Conservation (phyloP, 2,797 vertebrate genomes). For the Ctenopoma kingsleyae region DNA sequence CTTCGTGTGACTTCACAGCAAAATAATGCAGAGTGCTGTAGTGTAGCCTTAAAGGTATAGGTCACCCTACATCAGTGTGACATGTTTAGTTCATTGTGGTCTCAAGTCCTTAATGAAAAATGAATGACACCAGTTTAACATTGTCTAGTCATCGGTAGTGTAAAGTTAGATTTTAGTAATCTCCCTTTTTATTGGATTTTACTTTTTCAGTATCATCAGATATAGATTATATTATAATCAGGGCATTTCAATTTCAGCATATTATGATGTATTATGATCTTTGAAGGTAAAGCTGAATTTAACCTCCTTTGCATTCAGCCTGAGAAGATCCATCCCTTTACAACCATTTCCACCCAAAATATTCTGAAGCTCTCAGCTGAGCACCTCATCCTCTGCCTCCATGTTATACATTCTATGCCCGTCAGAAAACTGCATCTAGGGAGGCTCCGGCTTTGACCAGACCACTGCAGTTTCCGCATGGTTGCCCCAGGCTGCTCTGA, state of each 20-base stretch:
- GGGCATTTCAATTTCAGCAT: too few relatives aligned
- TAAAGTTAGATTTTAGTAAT: constrained; percentile 2
- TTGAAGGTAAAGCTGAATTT: not conserved
- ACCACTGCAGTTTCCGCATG: constrained; percentile 77
- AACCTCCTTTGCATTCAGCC: constrained; percentile 2
- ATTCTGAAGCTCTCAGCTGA: constrained; percentile 55
- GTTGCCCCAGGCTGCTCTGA: constrained; percentile 73
- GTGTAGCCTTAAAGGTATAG: constrained; percentile 80
- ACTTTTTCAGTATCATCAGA: too few relatives aligned
- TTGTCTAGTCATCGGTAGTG: not conserved
- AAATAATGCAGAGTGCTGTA: constrained; percentile 62
- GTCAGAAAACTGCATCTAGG: constrained; percentile 68
- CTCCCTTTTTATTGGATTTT: not conserved
- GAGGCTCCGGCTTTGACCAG: constrained; percentile 71
- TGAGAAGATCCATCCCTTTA: constrained; percentile 24
- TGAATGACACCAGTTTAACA: constrained; percentile 19
- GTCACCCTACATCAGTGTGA: constrained; percentile 72
- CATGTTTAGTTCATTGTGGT: constrained; percentile 45
- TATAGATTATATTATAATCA: too few relatives aligned
- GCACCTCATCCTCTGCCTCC: constrained; percentile 52
- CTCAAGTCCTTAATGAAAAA: constrained; percentile 39
- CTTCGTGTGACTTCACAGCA: constrained; percentile 71
- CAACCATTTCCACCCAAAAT: constrained; percentile 50
- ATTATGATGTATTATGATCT: too few relatives aligned
- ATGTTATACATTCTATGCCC: constrained; percentile 70